A percentile compares a stretch with the other conserved stretches of the same genome.
Evolutionary conservation across 2,797 vertebrate species (phyloP).

Genomic region (Pangasius larnaudii): DNA sequence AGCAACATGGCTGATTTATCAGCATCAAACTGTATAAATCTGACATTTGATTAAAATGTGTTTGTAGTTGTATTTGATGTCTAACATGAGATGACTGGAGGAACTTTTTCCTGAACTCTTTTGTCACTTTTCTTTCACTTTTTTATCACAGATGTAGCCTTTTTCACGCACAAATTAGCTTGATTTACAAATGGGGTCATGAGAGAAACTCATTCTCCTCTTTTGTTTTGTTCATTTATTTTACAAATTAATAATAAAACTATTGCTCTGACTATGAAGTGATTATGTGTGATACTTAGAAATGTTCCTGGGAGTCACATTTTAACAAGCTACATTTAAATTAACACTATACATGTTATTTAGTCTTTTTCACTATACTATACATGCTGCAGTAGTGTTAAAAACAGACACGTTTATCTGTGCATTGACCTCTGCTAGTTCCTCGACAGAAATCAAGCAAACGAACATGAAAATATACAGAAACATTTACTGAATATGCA

Average conservation of each 20-base stretch:
- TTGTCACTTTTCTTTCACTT: too few species aligned
- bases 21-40: too few species aligned
- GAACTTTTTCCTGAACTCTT: too few species aligned
- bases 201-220: background rate
- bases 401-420: background rate
- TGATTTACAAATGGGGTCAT: background rate
- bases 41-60: too few species aligned
- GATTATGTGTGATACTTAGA: background rate
- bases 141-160: too few species aligned
- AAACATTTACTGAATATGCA: background rate
- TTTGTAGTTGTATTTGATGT: too few species aligned
- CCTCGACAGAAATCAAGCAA: background rate
- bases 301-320: background rate
- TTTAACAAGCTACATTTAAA: background rate
- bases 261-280: background rate
- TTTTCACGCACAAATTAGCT: too few species aligned
- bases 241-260: background rate
- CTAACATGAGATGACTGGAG: too few species aligned
- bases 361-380: background rate
- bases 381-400: background rate
- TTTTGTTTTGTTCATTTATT: background rate
- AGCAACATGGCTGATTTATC: too few species aligned
- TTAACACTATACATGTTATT: background rate
- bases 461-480: background rate
- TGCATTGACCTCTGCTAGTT: background rate